Conservation (phyloP, 1,140 invertebrate genomes). For the Lepidurus arcticus region DNA sequence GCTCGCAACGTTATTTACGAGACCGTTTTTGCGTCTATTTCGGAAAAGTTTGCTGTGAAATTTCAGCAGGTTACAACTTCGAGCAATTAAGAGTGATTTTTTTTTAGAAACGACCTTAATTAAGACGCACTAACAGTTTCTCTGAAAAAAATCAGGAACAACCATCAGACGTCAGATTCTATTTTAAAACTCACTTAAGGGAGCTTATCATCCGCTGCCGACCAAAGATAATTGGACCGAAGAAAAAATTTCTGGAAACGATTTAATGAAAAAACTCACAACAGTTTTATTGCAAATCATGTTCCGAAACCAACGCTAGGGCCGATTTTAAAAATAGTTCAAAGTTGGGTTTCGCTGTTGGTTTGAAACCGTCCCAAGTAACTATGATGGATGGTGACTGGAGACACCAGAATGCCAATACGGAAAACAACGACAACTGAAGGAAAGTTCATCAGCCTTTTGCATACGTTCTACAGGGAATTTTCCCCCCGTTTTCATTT, state of each 20-base stretch:
- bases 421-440: constrained; percentile 2
- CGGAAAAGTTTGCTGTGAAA: background rate
- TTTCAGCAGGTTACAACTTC: too few species aligned
- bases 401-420: constrained; percentile 5
- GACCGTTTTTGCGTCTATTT: background rate
- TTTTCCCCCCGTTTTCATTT: background rate
- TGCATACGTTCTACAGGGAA: background rate
- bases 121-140: too few species aligned
- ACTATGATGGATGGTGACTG: constrained; percentile 18
- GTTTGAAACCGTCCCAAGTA: background rate
- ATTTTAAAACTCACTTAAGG: too few species aligned
- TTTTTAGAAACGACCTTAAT: too few species aligned
- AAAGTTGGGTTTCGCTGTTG: background rate
- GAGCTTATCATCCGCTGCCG: too few species aligned
- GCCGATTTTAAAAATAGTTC: constrained; percentile 12
- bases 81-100: too few species aligned
- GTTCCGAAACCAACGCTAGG: background rate
- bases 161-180: too few species aligned
- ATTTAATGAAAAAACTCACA: background rate
- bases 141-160: too few species aligned
- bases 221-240: too few species aligned
- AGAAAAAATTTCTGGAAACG: background rate
- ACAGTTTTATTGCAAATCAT: background rate
- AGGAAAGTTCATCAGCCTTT: constrained; percentile 13
- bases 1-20: background rate